Evolutionary conservation across 2,797 vertebrate genomes (phyloP), one percentile per base, ranked within the genome.

Genomic region (Lacerta bilineata): DNA sequence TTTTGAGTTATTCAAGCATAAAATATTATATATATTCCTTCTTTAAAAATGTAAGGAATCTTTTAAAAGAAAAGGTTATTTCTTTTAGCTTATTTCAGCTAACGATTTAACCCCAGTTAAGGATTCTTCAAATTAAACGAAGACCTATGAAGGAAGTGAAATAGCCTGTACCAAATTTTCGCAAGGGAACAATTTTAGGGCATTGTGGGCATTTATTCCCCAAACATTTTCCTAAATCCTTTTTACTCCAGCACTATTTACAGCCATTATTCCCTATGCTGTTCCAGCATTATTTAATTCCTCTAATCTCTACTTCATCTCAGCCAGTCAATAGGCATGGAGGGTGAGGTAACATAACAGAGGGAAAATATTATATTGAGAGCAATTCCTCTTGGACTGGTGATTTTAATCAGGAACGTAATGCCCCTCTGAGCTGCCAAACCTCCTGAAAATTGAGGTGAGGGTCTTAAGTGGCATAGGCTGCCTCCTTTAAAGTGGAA

Each of bases 71-170:
- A 86, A 82, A 71, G 23, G 43, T 20, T 87, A 9, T 46, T 46
- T 80, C 4, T 80, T 29, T 87, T 55, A 89, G 80, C 20, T 59
- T 80, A 36, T 81, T 87, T 78, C 43, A 80, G 89, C 83, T 90
- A 25, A 15, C 36, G 39, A 59, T 71, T 81, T 69, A 50, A 61
- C 20, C 1, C 0, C 6, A 69, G 25, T 87, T 10, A 72, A 27
- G 18, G 71, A 43, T n/a, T 39, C 64, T 9, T 59, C 25, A 78
- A 46, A 80, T 85, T 77, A 59, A 80, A 87, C 18, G 41, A 80
- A 81, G n/a, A 17, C 17, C 5, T 71, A 43, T 36, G 46, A n/a
- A 25, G 43, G 41, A 7, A 8, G 4, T 74, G 41, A 82, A 82
- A 68, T 36, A 74, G 50, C 27, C 84, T 61, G 8, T 17, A 41